Evolutionary conservation across 2,888 invertebrate genomes (phyloP).

Genomic region (Gasteruption jaculator): DNA sequence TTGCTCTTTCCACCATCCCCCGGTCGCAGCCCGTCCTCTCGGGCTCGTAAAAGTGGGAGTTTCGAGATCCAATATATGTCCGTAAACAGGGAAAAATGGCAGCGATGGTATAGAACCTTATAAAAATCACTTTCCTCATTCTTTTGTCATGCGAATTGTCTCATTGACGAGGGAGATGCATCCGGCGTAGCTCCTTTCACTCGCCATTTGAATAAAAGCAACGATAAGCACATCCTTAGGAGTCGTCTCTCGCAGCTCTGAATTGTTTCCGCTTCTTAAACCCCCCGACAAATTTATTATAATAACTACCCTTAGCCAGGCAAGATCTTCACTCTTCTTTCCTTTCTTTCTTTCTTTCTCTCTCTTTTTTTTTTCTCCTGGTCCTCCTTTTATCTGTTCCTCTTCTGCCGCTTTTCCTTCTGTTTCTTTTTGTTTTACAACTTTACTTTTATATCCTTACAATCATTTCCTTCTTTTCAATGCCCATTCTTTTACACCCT

Average conservation of each 20-base stretch:
- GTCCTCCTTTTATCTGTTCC: constrained; percentile 6
- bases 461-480: constrained; percentile 17
- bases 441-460: constrained; percentile 14
- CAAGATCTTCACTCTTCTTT: constrained; percentile 31
- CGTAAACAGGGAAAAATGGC: too few species aligned
- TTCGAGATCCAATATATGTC: too few species aligned
- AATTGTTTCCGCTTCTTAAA: constrained; percentile 52
- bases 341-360: constrained; percentile 26
- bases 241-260: constrained; percentile 46
- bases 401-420: neutral
- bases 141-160: constrained; percentile 14
- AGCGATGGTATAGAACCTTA: too few species aligned
- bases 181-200: constrained; percentile 38
- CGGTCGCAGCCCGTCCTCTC: too few species aligned
- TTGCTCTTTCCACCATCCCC: too few species aligned
- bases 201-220: constrained; percentile 50
- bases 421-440: constrained; percentile 11
- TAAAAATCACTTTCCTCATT: constrained; percentile 5
- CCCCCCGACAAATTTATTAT: constrained; percentile 51
- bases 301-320: constrained; percentile 48
- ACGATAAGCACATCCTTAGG: constrained; percentile 50
- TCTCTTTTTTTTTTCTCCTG: constrained; percentile 12
- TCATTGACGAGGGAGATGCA: constrained; percentile 18
- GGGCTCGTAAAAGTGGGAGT: too few species aligned
- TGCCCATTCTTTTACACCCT: constrained; percentile 17